These are phyloP conservation scores for Ibidorhyncha struthersii DNA, from an alignment of 2,113 vertebrate genomes.

Conservation along the genomic window DNA sequence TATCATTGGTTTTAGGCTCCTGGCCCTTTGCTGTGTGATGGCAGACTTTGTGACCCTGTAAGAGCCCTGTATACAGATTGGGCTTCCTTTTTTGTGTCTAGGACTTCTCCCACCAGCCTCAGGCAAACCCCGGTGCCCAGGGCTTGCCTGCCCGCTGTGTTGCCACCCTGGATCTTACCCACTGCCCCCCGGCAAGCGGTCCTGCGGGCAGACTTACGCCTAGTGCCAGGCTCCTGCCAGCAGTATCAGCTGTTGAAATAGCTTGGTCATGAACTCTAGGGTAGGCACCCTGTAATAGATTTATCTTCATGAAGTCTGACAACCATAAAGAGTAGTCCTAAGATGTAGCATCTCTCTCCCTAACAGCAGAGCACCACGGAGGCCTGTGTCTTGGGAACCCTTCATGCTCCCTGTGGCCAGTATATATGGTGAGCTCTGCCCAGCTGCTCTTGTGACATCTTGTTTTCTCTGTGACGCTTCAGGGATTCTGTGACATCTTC, in stretches of 20 bases:
- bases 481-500: neutral
- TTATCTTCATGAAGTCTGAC: neutral
- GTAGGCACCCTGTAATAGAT: neutral
- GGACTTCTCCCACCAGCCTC: neutral
- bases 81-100: neutral
- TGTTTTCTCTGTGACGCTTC: neutral
- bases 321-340: neutral
- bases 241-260: neutral
- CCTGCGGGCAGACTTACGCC: neutral
- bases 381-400: neutral
- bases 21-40: neutral
- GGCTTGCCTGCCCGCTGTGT: neutral
- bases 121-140: rapidly evolving
- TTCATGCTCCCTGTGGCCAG: neutral
- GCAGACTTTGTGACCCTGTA: neutral
- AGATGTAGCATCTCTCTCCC: rapidly evolving
- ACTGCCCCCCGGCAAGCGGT: neutral
- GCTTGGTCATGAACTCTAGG: neutral
- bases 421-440: neutral
- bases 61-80: neutral
- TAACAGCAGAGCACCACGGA: neutral
- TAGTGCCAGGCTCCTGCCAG: neutral
- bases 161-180: neutral
- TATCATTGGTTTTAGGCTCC: neutral
- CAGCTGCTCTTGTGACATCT: neutral